Evolutionary conservation across 64 coral and sea anemone species (phyloP), one percentile per base, ranked within the genome.

Genomic region (Dendronephthya gigantea): DNA sequence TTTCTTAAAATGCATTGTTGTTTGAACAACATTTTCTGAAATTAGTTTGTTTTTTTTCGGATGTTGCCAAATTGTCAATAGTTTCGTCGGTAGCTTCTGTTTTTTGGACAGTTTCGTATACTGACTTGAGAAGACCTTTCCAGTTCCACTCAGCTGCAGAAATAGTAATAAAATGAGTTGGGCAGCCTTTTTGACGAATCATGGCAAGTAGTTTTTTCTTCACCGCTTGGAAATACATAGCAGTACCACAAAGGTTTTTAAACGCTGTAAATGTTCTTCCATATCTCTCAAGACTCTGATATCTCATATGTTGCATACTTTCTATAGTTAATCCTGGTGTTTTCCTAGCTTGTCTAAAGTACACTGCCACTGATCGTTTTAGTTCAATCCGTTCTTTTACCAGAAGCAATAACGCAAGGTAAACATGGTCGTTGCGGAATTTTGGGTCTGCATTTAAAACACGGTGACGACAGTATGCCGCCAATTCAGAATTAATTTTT

Each of bases 121-220:
- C 36, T 12, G 72, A 79, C 32, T 79, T 79, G 29, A 79, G 72
- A 6, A 79, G 72, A 35, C 0, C 72, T 19, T 9, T 34, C 72
- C 72, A 79, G 29, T 79, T 79, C 72, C 72, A 79, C 36, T 79
- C 72, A 34, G 72, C 72, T 39, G 72, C 72, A 33, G 72, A 79
- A 79, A 79, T 79, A 28, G 72, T 79, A 16, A 79, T 79, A 35
- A 79, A 79, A 79, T 79, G 32, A 0, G 72, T 79, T 28, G 72
- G 72, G 29, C 72, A 79, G 36, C 72, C 72, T 79, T 79, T 79
- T 79, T 79, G 72, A 79, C 72, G 16, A 79, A 79, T 79, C 36
- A 33, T 79, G 16, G 72, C 72, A 14, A 75, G 12, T 23, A 75
- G 69, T 34, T 75, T 37, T 23, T 75, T 75, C 35, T 75, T 33